Base-by-base conservation (phyloP, 2,113 vertebrate species). In the Dunckerocampus dactyliophorus region DNA sequence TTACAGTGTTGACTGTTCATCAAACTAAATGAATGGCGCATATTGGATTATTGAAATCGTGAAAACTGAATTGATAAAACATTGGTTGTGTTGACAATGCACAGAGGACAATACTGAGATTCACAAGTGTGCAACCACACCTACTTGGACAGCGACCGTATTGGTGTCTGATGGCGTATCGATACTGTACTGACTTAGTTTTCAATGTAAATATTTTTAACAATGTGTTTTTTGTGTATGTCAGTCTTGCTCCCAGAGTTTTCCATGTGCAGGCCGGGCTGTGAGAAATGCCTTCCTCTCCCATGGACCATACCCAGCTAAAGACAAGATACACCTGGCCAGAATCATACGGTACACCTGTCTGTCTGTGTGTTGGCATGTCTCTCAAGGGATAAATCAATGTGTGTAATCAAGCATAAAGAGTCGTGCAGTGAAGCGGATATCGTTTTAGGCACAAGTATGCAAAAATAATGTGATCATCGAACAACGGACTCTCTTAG, bases 161-260 rank as follows among this genome's bases (percentile, higher is more conserved):
- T 8, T 8, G 31, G 31, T 34, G 6, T 34, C 31, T 34, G 31
- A 34, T 34, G 31, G 31, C 6, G 31, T 34, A 34, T 34, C 7
- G 7, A 34, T 34, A 34, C 31, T 34, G 4, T 8, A 34, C 31
- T 34, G 31, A 28, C 24, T 28, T 28, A 28, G 24, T 28, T 28
- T 34, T 34, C 11, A 17, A 19, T 19, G 3, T 42, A 12, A 14
- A 42, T 39, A 11, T 13, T 3, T 14, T 42, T 42, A 13, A 13
- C 39, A 39, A 42, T 68, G 21, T 62, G 28, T 8, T 21, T 69
- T 1, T 21, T 75, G 3, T 73, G 14, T 80, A 16, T 75, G 14
- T 74, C 88, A 98, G 96, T 92, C 94, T 75, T 98, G 95, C 80
- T 94, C 93, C 62, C 95, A 98, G 88, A 98, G 93, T 87, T 92